These are phyloP conservation scores for Temnothorax ravouxi DNA, from an alignment of 2,888 invertebrate species.

Conservation along the genomic window DNA sequence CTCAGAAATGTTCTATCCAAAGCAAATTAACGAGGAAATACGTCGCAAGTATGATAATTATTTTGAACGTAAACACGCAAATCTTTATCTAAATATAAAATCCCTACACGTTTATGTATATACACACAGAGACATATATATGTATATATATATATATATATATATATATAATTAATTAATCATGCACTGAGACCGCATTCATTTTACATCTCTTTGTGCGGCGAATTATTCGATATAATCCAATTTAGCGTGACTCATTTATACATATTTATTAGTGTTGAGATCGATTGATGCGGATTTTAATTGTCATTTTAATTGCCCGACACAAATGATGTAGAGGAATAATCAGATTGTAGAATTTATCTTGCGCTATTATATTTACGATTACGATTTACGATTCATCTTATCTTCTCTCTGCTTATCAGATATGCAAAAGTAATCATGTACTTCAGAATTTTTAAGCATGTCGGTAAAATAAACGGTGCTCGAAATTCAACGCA, in stretches of 20 bases:
- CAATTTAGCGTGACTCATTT: background rate
- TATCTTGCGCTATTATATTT: background rate
- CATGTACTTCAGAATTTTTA: background rate
- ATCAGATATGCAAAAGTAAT: background rate
- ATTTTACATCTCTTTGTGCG: slow-evolving; percentile 7
- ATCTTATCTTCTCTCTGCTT: background rate
- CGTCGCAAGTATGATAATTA: slow-evolving; percentile 33
- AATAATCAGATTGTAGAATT: background rate
- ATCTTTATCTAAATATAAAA: slow-evolving; percentile 29
- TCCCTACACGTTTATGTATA: background rate
- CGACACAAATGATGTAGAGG: background rate
- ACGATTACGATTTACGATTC: background rate
- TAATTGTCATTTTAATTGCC: slow-evolving; percentile 16
- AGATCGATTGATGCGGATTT: background rate
- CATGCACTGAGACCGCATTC: too few species aligned
- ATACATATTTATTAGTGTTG: slow-evolving; percentile 14
- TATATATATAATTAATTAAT: background rate
- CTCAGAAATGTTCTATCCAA: slow-evolving; percentile 22
- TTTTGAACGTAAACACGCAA: slow-evolving; percentile 23
- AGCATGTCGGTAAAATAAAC: background rate
- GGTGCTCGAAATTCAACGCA: background rate
- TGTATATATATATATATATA: background rate
- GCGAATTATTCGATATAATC: background rate
- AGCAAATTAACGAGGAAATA: slow-evolving; percentile 34
- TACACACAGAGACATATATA: too few species aligned